Conservation (phyloP, 1,140 invertebrate species). For the Calycopis cecrops region DNA sequence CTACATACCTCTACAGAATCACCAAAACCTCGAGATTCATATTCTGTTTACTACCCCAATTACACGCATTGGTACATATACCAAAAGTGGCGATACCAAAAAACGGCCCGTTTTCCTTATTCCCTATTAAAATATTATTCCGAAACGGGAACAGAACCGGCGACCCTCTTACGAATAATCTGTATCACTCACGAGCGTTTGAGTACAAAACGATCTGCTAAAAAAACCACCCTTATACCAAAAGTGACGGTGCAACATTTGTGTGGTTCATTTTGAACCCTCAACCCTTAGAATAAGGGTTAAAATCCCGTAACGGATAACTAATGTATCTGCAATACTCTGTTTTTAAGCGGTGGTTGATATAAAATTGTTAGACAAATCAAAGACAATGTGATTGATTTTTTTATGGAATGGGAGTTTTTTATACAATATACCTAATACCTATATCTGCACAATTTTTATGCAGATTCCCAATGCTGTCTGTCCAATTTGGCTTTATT, state of each 20-base stretch:
- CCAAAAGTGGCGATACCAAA: too few relatives aligned
- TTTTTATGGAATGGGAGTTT: too few relatives aligned
- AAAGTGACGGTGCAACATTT: conserved; percentile 44
- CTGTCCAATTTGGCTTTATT: too few relatives aligned
- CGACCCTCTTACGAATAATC: conserved; percentile 5
- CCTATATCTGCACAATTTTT: too few relatives aligned
- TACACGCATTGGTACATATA: too few relatives aligned
- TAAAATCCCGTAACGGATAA: neutral
- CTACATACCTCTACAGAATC: too few relatives aligned
- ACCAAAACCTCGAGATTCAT: too few relatives aligned
- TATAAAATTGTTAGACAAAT: conserved; percentile 4
- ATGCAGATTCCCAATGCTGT: too few relatives aligned
- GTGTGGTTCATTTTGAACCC: neutral
- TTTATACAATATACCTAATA: too few relatives aligned
- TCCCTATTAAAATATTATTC: conserved; percentile 6
- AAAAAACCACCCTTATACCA: conserved; percentile 27
- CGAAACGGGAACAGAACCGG: conserved; percentile 2
- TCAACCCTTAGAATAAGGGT: neutral
- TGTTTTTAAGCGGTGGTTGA: neutral
- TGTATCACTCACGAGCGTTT: conserved; percentile 9
- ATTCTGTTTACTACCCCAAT: too few relatives aligned
- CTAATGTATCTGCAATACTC: neutral
- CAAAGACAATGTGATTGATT: neutral
- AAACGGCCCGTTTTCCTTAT: neutral
- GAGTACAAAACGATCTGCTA: conserved; percentile 5